Conservation (phyloP, 2,888 invertebrate species). For the Pseudoips prasinana region DNA sequence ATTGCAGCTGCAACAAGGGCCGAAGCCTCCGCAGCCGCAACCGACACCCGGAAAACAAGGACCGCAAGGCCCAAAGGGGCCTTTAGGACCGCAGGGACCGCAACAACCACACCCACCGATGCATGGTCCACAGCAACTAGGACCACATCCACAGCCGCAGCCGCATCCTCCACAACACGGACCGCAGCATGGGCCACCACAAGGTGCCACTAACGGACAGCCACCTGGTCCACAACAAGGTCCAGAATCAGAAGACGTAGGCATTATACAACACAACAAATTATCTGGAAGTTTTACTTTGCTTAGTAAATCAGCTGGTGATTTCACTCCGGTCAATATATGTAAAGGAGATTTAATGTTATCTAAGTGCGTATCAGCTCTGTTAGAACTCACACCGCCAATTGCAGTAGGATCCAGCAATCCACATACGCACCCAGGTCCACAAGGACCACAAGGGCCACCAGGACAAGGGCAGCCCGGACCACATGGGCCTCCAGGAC, state of each 20-base stretch:
- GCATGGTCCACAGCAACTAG: constrained; percentile 5
- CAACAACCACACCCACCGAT: constrained; percentile 17
- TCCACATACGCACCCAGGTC: constrained; percentile 21
- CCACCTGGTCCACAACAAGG: constrained; percentile 12
- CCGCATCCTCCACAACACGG: constrained; percentile 15
- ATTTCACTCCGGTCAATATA: neutral
- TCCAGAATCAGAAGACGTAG: constrained; percentile 14
- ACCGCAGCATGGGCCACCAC: constrained; percentile 25
- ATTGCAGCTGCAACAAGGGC: constrained; percentile 30
- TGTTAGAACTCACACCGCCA: neutral
- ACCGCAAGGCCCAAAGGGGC: constrained; percentile 12
- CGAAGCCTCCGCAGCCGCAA: constrained; percentile 27
- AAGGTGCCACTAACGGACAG: constrained; percentile 22
- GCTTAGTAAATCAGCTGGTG: neutral
- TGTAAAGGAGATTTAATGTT: neutral
- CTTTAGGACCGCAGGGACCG: constrained; percentile 15
- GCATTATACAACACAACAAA: neutral
- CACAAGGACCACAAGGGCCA: constrained; percentile 28
- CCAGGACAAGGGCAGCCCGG: constrained; percentile 21
- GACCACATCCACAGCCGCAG: constrained; percentile 12
- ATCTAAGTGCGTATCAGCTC: neutral
- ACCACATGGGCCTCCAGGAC: constrained; percentile 26
- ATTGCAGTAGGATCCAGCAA: constrained; percentile 4
- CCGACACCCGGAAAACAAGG: constrained; percentile 9
- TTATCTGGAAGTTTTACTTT: no score